phyloP scores from a whole-genome alignment of 2,797 vertebrate genomes.

The Smutsia temminckii region DNA sequence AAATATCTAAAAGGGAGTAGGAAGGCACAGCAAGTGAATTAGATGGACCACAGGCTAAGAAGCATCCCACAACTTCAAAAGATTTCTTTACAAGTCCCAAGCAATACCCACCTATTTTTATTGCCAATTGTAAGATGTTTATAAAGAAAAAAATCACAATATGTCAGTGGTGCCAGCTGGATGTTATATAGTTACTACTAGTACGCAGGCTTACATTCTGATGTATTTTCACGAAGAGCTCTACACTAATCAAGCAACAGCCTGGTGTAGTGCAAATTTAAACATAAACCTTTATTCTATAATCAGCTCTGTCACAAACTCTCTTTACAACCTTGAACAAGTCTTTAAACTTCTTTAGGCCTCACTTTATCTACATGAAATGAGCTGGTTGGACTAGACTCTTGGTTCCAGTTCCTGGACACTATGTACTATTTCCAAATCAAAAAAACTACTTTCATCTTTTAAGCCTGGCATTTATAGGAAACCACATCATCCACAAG shows the following conservation, averaged over 20 bases:
- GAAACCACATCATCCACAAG: not conserved
- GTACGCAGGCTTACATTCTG: not conserved
- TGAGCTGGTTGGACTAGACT: not conserved
- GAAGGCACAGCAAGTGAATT: not conserved
- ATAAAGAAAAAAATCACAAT: constrained; percentile 3
- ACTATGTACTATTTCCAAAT: not conserved
- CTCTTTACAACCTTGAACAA: not conserved
- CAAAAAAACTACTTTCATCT: not conserved
- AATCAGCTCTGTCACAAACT: not conserved
- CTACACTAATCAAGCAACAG: not conserved
- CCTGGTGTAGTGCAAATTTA: not conserved
- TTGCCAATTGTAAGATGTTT: not conserved
- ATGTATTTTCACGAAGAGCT: not conserved
- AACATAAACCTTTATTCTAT: not conserved
- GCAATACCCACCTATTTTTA: not conserved
- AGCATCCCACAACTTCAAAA: not conserved
- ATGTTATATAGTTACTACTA: not conserved
- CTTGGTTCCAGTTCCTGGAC: not conserved
- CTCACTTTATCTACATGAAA: not conserved
- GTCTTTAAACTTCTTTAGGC: not conserved
- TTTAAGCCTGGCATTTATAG: not conserved
- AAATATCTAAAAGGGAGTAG: not conserved
- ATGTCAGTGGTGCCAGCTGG: not conserved
- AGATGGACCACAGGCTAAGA: not conserved
- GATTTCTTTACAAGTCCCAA: not conserved